These are phyloP conservation scores for Potamarius usumacintae DNA, from an alignment of 2,113 vertebrate species.

Conservation along the genomic window DNA sequence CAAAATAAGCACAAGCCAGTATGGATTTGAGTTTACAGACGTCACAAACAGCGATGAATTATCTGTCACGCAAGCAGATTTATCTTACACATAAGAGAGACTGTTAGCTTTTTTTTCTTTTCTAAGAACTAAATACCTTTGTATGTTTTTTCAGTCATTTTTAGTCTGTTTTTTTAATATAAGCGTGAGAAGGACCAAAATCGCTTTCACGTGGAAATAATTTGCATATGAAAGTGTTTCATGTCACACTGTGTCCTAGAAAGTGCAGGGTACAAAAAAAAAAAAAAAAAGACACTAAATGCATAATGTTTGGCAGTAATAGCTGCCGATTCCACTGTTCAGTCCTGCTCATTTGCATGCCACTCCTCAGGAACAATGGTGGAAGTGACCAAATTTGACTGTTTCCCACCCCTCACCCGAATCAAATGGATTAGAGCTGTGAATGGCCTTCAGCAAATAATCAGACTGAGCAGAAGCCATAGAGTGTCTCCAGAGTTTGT, in stretches of 20 bases:
- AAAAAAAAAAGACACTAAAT: constrained; percentile 39
- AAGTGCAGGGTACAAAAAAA: constrained; percentile 56
- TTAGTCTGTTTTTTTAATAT: constrained; percentile 72
- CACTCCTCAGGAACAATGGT: constrained; percentile 79
- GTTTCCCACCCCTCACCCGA: constrained; percentile 18
- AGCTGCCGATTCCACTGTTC: constrained; percentile 55
- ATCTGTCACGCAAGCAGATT: constrained; percentile 70
- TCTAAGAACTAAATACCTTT: constrained; percentile 75
- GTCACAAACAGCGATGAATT: constrained; percentile 61
- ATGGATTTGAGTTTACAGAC: constrained; percentile 62
- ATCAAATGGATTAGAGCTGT: constrained; percentile 61
- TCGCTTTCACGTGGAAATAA: constrained; percentile 55
- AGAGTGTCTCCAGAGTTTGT: constrained; percentile 57
- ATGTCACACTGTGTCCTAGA: constrained; percentile 49
- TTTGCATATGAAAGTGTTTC: constrained; percentile 55
- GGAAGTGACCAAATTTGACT: constrained; percentile 74
- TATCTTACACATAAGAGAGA: constrained; percentile 67
- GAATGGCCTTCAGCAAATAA: constrained; percentile 56
- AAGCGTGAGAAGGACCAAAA: constrained; percentile 77
- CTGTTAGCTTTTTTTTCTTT: constrained; percentile 78
- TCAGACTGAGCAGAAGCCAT: constrained; percentile 58
- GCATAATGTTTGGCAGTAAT: constrained; percentile 51
- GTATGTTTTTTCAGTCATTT: constrained; percentile 77
- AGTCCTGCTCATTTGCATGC: constrained; percentile 65
- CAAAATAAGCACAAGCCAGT: constrained; percentile 73